Conservation (phyloP, 2,113 vertebrate species). For the Aptenodytes forsteri region DNA sequence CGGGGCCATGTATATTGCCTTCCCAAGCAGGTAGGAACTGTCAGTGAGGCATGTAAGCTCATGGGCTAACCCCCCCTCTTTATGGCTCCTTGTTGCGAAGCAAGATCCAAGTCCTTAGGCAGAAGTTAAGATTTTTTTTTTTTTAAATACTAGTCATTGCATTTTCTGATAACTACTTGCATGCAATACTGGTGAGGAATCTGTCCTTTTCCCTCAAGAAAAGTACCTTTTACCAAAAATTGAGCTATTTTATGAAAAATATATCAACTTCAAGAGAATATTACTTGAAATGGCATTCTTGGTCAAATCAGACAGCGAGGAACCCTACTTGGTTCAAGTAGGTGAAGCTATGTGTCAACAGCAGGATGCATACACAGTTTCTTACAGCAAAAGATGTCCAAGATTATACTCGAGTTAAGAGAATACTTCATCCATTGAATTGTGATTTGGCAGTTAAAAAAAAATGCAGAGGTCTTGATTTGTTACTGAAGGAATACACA, state of each 20-base stretch:
- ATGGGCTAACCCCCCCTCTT: not conserved
- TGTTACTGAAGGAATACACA: not conserved
- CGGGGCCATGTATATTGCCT: not conserved
- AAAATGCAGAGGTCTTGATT: not conserved
- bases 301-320: not conserved
- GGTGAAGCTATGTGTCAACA: not conserved
- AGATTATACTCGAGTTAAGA: not conserved
- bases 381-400: not conserved
- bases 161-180: not conserved
- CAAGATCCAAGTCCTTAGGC: not conserved
- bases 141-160: not conserved
- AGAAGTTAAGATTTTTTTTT: not conserved
- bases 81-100: not conserved
- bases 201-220: not conserved
- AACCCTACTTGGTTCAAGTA: not conserved
- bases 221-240: not conserved
- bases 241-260: not conserved
- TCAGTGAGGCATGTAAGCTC: not conserved
- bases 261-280: not conserved
- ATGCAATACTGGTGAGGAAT: not conserved
- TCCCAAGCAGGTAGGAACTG: not conserved
- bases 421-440: not conserved
- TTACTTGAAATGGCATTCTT: not conserved
- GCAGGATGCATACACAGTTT: not conserved
- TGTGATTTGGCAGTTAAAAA: not conserved